Evolutionary conservation across 2,113 vertebrate genomes (phyloP), one percentile per base, ranked within the genome.

Genomic region (Austrofundulus limnaeus): DNA sequence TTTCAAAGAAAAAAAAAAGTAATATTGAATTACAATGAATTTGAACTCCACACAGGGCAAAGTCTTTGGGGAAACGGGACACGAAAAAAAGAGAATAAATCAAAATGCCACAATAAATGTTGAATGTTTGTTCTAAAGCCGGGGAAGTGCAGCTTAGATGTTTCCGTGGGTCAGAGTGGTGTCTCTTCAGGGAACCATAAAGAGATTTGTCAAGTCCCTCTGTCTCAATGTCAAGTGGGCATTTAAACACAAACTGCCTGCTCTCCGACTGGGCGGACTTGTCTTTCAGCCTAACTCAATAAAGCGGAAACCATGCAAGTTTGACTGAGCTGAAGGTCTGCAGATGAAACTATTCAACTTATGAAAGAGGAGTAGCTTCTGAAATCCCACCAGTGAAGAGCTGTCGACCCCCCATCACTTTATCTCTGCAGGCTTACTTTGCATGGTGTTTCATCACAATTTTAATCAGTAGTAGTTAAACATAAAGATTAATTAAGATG

Each of bases 191-290:
- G 78, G 77, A 78, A 65, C 65, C 65, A 61, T 80, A 83, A 82
- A 71, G 80, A 68, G 63, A 86, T 83, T 78, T 82, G 79, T 89
- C 75, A 78, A 64, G 76, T 78, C 64, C 56, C 51, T 48, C 56
- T 65, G 78, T 78, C 79, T 78, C 17, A 13, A 50, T 77, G 83
- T 85, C 83, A 78, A 82, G 75, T 79, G 64, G 55, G 57, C 43
- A 19, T 87, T 83, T 81, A 65, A 82, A 84, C 2, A 63, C 53
- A 79, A 78, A 13, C n/a, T 52, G 73, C 49, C 31, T 43, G 55
- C 74, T 81, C 72, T 28, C 70, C 72, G 77, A 82, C 86, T 75
- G 62, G 28, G 39, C 31, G 53, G 60, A 55, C 64, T 77, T 66
- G 46, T 68, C 77, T 75, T 81, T 85, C 70, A 77, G 17, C 58